Evolutionary conservation across 2,113 vertebrate species (phyloP), one percentile per base, ranked within the genome.

Genomic region (Dissostichus mawsoni): DNA sequence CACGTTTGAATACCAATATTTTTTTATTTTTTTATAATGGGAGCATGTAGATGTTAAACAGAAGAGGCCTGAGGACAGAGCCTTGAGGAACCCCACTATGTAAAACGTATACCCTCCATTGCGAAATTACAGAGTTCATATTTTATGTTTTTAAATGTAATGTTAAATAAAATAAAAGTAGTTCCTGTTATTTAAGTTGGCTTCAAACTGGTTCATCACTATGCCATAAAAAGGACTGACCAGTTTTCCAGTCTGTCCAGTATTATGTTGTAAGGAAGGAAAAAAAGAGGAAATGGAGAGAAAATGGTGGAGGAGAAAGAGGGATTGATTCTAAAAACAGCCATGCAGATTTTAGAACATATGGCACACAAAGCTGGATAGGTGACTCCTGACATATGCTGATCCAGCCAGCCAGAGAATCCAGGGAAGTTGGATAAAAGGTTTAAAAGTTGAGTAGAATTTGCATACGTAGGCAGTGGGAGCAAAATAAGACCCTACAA

Each of bases 351-450:
- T 84, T 64, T 51, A 69, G 68, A 53, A 79, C 79, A 84, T 84
- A 77, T 82, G 84, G 45, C 50, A 51, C 36, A 76, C 36, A 78
- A 41, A 82, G 55, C 78, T 86, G 79, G 78, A 78, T 65, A 87
- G 84, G 81, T 86, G 71, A 81, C 57, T 82, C 58, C 62, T 77
- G 71, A 74, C 88, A 89, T 81, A 48, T 81, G 84, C 78, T 91
- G 81, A 87, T 73, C n/a, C n/a, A n/a, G n/a, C n/a, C n/a, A 84
- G 74, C 55, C 80, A 81, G 63, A 44, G 51, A 86, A 81, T 67
- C 68, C 76, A 87, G 51, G 68, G 61, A 91, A 82, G 73, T 85
- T 86, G 53, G 82, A 88, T 90, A 87, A 90, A 87, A 87, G 79
- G 84, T 90, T 87, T 83, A 80, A 84, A 77, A 88, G 81, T 83